A percentile compares a stretch with the other conserved stretches of the same genome.
phyloP scores from a whole-genome alignment of 1,140 invertebrate genomes.

The Aphelenchoides fujianensis region DNA sequence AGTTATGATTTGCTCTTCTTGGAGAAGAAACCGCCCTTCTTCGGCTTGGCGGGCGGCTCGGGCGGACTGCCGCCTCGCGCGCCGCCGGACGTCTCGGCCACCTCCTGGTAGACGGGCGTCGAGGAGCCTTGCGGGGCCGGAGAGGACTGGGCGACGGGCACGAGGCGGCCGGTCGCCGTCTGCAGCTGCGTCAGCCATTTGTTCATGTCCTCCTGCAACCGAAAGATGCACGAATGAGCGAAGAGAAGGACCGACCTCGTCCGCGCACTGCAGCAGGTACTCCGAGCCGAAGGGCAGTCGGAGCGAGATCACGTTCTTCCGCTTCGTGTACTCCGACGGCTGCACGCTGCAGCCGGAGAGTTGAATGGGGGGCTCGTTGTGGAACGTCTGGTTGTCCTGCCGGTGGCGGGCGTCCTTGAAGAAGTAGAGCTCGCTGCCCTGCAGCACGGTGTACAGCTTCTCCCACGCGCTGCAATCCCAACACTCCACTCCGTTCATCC shows the following conservation, averaged over 20 bases:
- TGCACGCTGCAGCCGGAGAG: constrained; percentile 77
- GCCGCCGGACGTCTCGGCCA: constrained; percentile 3
- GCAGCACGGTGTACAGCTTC: constrained; percentile 74
- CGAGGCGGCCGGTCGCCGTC: constrained; percentile 42
- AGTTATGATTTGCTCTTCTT: constrained; percentile 33
- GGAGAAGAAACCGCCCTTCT: constrained; percentile 43
- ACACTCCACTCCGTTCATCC: background rate
- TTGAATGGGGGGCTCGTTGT: constrained; percentile 80
- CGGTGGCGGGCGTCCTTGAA: constrained; percentile 91
- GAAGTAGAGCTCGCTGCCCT: constrained; percentile 74
- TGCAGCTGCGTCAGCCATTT: constrained; percentile 57
- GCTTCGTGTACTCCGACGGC: constrained; percentile 93
- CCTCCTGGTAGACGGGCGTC: background rate
- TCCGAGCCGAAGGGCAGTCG: constrained; percentile 85
- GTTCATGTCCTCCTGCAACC: constrained; percentile 59
- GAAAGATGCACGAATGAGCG: constrained; percentile 25
- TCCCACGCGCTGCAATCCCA: constrained; percentile 79
- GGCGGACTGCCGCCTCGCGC: background rate
- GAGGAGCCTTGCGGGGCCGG: background rate
- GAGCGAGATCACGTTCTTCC: constrained; percentile 84
- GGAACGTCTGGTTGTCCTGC: constrained; percentile 73
- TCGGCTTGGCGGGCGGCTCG: constrained; percentile 23
- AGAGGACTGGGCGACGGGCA: background rate
- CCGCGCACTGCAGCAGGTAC: constrained; percentile 94
- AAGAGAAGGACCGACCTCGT: constrained; percentile 69